A percentile compares a stretch with the other conserved stretches of the same genome.
These are phyloP conservation scores for Bombyx mandarina DNA, from an alignment of 1,140 invertebrate genomes.

Conservation along the genomic window DNA sequence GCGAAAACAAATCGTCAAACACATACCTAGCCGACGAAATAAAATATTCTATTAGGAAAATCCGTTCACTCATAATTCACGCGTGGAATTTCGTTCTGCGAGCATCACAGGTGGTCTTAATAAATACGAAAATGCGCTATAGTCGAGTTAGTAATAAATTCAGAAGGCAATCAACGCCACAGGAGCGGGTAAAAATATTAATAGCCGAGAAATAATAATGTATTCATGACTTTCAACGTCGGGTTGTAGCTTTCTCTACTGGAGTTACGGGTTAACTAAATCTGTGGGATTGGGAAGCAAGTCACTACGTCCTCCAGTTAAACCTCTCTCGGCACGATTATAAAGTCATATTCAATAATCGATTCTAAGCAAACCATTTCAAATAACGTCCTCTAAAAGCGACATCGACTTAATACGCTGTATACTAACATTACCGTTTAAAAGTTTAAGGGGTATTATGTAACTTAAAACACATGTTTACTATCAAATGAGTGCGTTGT, in stretches of 20 bases:
- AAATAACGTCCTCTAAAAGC: too few relatives aligned
- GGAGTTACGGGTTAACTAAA: constrained; percentile 40
- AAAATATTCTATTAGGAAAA: constrained; percentile 69
- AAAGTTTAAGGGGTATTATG: too few relatives aligned
- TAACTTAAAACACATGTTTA: too few relatives aligned
- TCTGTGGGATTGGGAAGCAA: constrained; percentile 25
- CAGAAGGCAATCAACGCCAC: constrained; percentile 69
- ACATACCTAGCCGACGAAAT: constrained; percentile 38
- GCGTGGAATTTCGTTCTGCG: constrained; percentile 44
- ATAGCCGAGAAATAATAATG: constrained; percentile 67
- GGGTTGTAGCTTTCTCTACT: constrained; percentile 23
- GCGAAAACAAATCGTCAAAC: constrained; percentile 29
- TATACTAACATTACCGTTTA: too few relatives aligned
- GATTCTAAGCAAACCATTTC: too few relatives aligned
- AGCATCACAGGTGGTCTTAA: constrained; percentile 65
- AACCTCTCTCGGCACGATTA: not conserved
- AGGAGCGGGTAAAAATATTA: constrained; percentile 65
- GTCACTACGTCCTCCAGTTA: not conserved
- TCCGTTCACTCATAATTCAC: constrained; percentile 60
- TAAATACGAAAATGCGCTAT: constrained; percentile 68
- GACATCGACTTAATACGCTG: too few relatives aligned
- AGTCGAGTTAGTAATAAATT: constrained; percentile 67
- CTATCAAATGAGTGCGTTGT: too few relatives aligned
- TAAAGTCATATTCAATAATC: too few relatives aligned
- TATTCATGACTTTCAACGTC: constrained; percentile 56